Evolutionary conservation across 2,888 invertebrate genomes (phyloP).

Genomic region (Drosophila anomelani): DNA sequence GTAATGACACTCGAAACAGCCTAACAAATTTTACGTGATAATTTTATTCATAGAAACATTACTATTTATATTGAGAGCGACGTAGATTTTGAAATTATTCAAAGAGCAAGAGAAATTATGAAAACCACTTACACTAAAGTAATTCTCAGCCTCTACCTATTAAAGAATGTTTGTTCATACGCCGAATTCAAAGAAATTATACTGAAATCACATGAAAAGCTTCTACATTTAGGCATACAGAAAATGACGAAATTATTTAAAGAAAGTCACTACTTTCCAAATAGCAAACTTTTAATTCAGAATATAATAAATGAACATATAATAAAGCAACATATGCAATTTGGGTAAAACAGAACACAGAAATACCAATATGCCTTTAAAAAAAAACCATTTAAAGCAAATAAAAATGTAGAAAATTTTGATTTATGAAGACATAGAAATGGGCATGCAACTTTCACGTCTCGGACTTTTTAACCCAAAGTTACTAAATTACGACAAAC

Average conservation of each 20-base stretch:
- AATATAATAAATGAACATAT: background rate
- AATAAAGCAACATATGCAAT: background rate
- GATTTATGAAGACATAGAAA: background rate
- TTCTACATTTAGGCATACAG: no score
- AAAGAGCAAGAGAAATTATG: no score
- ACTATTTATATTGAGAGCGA: background rate
- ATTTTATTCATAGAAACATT: background rate
- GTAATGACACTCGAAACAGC: no score
- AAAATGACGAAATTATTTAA: no score
- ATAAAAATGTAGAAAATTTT: background rate
- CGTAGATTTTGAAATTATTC: no score
- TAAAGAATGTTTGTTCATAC: background rate
- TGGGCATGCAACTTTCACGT: no score
- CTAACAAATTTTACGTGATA: no score
- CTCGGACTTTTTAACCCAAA: no score
- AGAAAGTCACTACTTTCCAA: background rate
- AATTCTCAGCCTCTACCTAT: no score
- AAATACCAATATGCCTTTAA: no score
- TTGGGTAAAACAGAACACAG: background rate
- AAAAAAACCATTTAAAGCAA: background rate
- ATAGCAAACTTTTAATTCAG: background rate
- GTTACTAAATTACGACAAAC: no score
- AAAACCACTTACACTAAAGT: no score
- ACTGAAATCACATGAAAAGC: background rate
- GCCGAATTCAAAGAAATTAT: background rate